Evolutionary conservation across 2,113 vertebrate species (phyloP), one percentile per base, ranked within the genome.

Genomic region (Sylvietta virens): DNA sequence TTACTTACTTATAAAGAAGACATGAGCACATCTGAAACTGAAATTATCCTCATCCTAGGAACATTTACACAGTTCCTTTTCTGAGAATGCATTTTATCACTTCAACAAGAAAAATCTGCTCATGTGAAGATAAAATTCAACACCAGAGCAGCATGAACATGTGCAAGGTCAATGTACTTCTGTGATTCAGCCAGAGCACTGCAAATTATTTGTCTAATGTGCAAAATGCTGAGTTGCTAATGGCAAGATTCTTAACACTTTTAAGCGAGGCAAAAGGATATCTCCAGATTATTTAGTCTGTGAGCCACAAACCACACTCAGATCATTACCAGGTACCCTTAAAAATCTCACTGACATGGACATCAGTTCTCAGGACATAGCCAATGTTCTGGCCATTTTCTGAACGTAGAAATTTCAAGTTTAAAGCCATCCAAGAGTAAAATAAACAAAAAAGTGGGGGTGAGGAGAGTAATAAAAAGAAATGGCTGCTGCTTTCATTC

Each of bases 141-240:
- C 66, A 70, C 20, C 81, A 90, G 73, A 78, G 77, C 64, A 87
- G 76, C 77, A 71, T 7, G 54, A 94, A 44, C 65, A 88, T 70
- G 86, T 79, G 83, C 94, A 95, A 93, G 94, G 95, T 96, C 94
- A 95, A 70, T 66, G 72, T 50, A 91, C 62, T 60, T 42, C 67
- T 37, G 13, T 21, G 57, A 87, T 91, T 85, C 92, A 87, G 61
- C 27, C 86, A 56, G 51, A 94, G 60, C 57, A 45, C 69, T 81
- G 78, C 80, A 90, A 88, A 78, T 95, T 86, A 93, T 91, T 94
- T 91, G 74, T 57, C 70, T 93, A 51, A 95, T 72, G 62, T 91
- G 73, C 62, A 93, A 94, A 95, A 66, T 86, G 60, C 80, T 39
- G 48, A 84, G 82, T 15, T 90, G 64, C 39, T 94, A 93, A 93